Percentiles rank a stretch among this genome's conserved stretches.
Evolutionary conservation across 2,797 vertebrate genomes (phyloP).

Genomic region (Pseudochirops cupreus): DNA sequence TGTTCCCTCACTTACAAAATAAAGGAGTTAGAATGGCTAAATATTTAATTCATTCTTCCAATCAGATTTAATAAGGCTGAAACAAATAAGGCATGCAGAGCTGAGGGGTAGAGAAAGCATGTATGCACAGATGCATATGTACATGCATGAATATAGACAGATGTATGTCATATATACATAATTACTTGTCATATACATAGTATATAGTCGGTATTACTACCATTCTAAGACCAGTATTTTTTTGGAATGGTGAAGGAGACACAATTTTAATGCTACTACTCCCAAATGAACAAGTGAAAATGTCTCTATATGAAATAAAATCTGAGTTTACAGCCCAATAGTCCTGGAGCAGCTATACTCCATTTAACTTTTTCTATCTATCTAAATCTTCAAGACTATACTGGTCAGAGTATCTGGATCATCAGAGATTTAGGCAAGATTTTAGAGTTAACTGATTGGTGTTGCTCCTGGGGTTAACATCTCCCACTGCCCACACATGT

Average conservation of each 20-base stretch:
- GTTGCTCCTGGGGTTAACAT: neutral
- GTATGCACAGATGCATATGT: neutral
- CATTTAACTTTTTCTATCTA: neutral
- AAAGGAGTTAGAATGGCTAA: neutral
- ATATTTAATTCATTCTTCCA: neutral
- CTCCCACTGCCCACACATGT: neutral
- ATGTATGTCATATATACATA: neutral
- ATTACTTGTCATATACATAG: neutral
- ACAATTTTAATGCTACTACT: neutral
- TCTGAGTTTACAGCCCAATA: neutral
- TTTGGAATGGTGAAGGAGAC: neutral
- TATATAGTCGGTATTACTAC: neutral
- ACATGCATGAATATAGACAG: neutral
- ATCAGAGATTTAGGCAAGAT: neutral
- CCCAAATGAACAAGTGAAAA: neutral
- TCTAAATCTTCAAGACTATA: neutral
- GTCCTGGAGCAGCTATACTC: neutral
- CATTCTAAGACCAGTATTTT: neutral
- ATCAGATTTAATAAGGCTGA: neutral
- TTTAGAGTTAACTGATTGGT: neutral
- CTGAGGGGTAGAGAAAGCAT: neutral
- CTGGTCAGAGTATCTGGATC: neutral
- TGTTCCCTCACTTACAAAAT: neutral
- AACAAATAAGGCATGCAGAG: neutral
- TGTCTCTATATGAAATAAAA: neutral